phyloP scores from a whole-genome alignment of 1,140 invertebrate species.

The Scaptomyza montana region DNA sequence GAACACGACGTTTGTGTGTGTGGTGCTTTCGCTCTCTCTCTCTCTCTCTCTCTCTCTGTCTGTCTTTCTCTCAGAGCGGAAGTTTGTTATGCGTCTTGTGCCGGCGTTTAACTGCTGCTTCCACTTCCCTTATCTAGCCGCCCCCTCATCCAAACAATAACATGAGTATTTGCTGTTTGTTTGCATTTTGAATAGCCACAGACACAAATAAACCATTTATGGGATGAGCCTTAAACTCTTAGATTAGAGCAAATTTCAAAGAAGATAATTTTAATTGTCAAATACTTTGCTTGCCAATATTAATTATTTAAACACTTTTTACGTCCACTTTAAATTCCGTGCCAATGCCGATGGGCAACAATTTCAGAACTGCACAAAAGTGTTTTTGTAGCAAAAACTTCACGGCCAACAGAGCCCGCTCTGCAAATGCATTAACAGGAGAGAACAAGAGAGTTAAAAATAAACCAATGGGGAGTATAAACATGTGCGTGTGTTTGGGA shows the following conservation, averaged over 20 bases:
- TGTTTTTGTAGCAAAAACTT: conserved; percentile 60
- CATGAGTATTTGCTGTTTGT: conserved; percentile 36
- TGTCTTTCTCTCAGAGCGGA: conserved; percentile 40
- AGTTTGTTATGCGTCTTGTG: conserved; percentile 55
- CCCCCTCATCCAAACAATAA: conserved; percentile 2
- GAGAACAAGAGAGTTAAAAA: conserved; percentile 62
- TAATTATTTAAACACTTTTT: not conserved
- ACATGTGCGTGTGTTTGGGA: conserved; percentile 27
- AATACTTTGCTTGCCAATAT: not conserved
- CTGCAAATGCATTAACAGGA: conserved; percentile 47
- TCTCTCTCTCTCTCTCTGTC: conserved; percentile 35
- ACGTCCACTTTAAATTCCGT: conserved; percentile 56
- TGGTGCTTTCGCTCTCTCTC: conserved; percentile 39
- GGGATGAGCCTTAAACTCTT: conserved; percentile 24
- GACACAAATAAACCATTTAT: conserved; percentile 10
- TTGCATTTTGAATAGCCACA: conserved; percentile 39
- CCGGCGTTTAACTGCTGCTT: conserved; percentile 29
- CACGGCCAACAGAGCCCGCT: conserved; percentile 67
- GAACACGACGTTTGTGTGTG: conserved; percentile 7
- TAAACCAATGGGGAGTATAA: conserved; percentile 47
- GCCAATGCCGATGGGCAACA: conserved; percentile 46
- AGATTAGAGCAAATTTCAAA: too few species aligned
- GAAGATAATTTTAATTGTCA: not conserved
- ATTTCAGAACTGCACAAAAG: conserved; percentile 35
- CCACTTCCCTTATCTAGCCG: conserved; percentile 25